These are phyloP conservation scores for Cecidostiba fungosa DNA, from an alignment of 2,888 invertebrate genomes.

Conservation along the genomic window DNA sequence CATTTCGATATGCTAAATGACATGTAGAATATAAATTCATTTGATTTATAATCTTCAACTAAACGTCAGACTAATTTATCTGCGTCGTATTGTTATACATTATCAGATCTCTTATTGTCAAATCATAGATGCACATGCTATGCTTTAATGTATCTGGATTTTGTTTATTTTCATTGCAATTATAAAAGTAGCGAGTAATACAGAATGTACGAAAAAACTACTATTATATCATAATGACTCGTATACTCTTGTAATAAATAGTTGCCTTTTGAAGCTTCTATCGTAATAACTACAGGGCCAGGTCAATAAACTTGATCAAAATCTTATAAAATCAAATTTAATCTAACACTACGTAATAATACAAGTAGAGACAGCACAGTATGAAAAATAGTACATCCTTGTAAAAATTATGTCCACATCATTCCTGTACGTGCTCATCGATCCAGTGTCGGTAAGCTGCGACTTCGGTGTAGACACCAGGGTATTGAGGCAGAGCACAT, in stretches of 20 bases:
- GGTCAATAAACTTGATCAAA: not conserved
- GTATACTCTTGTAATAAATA: not conserved
- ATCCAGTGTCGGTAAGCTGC: slow-evolving; percentile 80
- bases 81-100: no score
- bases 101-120: no score
- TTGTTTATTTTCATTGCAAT: not conserved
- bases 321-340: not conserved
- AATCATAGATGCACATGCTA: not conserved
- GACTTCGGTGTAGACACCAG: slow-evolving; percentile 81
- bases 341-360: not conserved
- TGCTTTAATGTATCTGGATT: not conserved
- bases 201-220: not conserved
- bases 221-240: not conserved
- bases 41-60: no score
- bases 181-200: not conserved
- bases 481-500: slow-evolving; percentile 80
- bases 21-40: no score
- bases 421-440: not conserved
- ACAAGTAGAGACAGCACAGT: not conserved
- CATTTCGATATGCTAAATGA: no score
- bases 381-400: not conserved
- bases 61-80: no score
- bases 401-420: not conserved
- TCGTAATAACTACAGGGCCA: not conserved
- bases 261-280: not conserved